phyloP scores from a whole-genome alignment of 2,113 vertebrate genomes.

The Promerops cafer region DNA sequence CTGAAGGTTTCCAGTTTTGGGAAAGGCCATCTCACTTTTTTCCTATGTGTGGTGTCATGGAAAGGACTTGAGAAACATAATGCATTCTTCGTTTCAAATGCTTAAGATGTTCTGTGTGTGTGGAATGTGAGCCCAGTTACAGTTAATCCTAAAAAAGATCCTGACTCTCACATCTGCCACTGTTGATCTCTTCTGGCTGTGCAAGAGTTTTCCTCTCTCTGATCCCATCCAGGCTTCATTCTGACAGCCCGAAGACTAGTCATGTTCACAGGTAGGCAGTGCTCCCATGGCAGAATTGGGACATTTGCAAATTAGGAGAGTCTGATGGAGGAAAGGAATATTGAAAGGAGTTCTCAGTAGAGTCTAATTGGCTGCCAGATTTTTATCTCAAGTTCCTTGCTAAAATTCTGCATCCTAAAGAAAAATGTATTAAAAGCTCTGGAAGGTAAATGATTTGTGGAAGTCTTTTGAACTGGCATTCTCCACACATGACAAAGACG shows the following conservation, averaged over 20 bases:
- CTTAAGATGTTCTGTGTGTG: accelerated
- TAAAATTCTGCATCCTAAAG: background rate
- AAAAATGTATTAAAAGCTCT: background rate
- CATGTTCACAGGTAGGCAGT: background rate
- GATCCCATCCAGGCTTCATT: background rate
- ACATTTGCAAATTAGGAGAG: background rate
- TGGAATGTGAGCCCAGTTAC: background rate
- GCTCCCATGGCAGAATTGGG: background rate
- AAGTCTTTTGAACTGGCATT: background rate
- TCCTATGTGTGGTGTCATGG: accelerated
- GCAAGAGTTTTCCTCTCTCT: background rate
- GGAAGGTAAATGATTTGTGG: background rate
- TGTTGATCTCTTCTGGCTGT: background rate
- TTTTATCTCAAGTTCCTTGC: background rate
- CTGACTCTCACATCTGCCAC: background rate
- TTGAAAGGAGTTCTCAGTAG: background rate
- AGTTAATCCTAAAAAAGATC: background rate
- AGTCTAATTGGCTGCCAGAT: background rate
- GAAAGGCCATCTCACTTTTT: background rate
- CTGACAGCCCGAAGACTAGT: background rate
- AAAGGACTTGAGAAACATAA: background rate
- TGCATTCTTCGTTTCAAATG: background rate
- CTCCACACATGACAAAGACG: background rate
- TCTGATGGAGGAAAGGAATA: background rate
- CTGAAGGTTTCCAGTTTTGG: background rate